Conservation (phyloP, 2,113 vertebrate genomes). For the Morone chrysops region DNA sequence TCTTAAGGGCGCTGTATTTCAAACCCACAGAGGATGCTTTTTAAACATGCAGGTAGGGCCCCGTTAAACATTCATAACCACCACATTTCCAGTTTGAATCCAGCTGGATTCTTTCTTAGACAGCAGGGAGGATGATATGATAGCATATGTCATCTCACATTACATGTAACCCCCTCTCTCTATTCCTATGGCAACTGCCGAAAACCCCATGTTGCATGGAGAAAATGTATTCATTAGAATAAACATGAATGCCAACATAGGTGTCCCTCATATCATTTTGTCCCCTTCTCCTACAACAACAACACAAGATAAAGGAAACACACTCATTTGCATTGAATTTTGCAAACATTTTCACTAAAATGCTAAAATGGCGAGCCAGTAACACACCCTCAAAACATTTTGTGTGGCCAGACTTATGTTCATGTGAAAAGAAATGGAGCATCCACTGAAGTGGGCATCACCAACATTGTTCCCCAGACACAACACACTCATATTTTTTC, state of each 20-base stretch:
- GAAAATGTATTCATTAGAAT: constrained; percentile 22
- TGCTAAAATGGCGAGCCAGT: background rate
- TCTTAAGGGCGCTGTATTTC: background rate
- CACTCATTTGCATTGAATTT: background rate
- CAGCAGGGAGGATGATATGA: background rate
- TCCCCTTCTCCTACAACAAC: background rate
- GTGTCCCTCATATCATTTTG: background rate
- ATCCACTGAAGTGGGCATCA: background rate
- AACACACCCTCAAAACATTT: background rate
- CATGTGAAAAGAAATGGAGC: background rate
- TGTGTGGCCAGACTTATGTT: background rate
- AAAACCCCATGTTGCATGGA: background rate
- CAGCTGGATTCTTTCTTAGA: background rate
- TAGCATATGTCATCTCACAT: background rate
- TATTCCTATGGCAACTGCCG: constrained; percentile 19
- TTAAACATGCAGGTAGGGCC: background rate
- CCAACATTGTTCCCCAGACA: background rate
- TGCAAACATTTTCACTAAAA: constrained; percentile 2
- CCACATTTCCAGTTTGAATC: background rate
- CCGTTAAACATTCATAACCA: background rate
- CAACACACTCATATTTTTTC: constrained; percentile 6
- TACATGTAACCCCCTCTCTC: background rate
- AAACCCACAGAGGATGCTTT: background rate
- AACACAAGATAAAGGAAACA: background rate
- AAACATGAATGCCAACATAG: background rate